Base-by-base conservation (phyloP, 2,888 invertebrate genomes). In the Phymatocera aterrima region DNA sequence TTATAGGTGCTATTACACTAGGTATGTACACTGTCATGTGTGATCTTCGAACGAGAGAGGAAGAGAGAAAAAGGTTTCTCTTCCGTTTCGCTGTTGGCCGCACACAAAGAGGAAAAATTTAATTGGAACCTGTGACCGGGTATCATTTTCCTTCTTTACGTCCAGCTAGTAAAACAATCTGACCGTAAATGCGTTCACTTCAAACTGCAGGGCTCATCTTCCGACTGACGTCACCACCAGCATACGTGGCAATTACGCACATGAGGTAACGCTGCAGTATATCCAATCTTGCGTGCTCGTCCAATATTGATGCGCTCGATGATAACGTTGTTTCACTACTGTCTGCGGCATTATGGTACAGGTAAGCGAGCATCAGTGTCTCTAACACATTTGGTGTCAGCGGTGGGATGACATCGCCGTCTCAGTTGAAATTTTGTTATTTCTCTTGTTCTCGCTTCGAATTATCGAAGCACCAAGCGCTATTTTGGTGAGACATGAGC, bases 221-320 rank as follows among this genome's bases (percentile, higher is more conserved):
- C 68, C 28, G 51, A 24, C 31, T 18, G 51, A 72, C 72, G 68
- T 46, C 24, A 46, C 15, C 18, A 28, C 34, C 12, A 21, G 72
- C 40, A 51, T 72, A 72, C 21, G 72, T n/a, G n/a, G 48, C 72
- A 72, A 72, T 72, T 72, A 72, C 72, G 72, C 72, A 72, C 72
- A 72, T 72, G 72, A 72, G 72, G 34, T 72, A 72, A 48, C 72
- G n/a, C 51, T 51, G 75, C 51, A 54, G 51, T 57, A 24, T 51
- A 46, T 46, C 24, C 54, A 48, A 34, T 31, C 57, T 75, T 40
- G 75, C 75, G 37, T 57, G 54, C 6, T 57, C 75, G 54, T 75
- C 57, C 37, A 75, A 75, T 75, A 75, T 74, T 37, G 74, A 74
- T 72, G 72, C n/a, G 28, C 51, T 34, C n/a, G 31, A 18, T 34